Evolutionary conservation across 2,797 vertebrate genomes (phyloP), one percentile per base, ranked within the genome.

Genomic region (Ataeniobius toweri): DNA sequence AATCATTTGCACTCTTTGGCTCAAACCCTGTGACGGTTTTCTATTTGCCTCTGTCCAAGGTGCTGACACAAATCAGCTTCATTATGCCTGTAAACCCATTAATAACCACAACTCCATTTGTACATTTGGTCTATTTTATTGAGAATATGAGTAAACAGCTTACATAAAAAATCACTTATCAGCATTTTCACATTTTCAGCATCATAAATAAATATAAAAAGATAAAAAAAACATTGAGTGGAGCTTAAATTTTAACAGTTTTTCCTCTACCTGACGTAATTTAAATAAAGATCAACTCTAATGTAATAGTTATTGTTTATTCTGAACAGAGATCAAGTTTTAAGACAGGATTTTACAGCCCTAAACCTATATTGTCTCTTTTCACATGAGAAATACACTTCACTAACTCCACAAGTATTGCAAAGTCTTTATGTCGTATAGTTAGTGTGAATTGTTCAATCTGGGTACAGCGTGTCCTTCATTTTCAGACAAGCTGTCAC

Each of bases 11-110:
- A 6, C 6, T 31, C 28, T 61, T 18, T 36, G 28, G 28, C 59
- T 63, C 59, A 63, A 41, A 67, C 1, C 14, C 26, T 28, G 7
- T 1, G 4, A 53, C 9, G 10, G 6, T n/a, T 61, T 50, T 63
- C 13, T 44, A 7, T n/a, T 16, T 80, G 76, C 18, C 85, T 80
- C 86, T 91, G 82, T 88, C 85, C 89, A 89, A 76, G 84, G 83
- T 90, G 48, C 87, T 90, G 83, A 84, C 41, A 36, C n/a, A 75
- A 46, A 65, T 0, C 26, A 44, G 73, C 16, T 65, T 55, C 22
- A 39, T 74, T 0, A 70, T 36, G 46, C 9, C n/a, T 26, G 77
- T 70, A 8, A 74, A 46, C 28, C 71, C 3, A 0, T 3, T 3
- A 86, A 71, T 36, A 77, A 83, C 22, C 26, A 78, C 28, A 78